phyloP scores from a whole-genome alignment of 2,888 invertebrate genomes.

The Drepanosiphum platanoidis region DNA sequence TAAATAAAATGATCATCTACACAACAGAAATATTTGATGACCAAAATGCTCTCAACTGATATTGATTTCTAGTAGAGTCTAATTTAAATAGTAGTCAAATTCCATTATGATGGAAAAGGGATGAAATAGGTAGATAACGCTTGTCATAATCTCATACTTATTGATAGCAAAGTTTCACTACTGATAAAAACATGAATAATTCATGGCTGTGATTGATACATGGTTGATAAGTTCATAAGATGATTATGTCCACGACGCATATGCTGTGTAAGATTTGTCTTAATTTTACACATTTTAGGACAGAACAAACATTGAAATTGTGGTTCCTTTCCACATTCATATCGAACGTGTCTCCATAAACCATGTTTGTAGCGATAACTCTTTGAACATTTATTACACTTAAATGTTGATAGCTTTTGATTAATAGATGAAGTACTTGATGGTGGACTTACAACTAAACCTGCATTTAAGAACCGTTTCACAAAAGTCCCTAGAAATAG shows the following conservation, averaged over 20 bases:
- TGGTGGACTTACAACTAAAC: constrained; percentile 39
- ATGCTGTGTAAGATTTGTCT: constrained; percentile 63
- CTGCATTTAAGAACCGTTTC: constrained; percentile 41
- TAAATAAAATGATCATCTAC: no score
- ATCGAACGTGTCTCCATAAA: constrained; percentile 65
- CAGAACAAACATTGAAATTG: constrained; percentile 63
- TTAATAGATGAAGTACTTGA: not conserved
- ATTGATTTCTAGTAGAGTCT: no score
- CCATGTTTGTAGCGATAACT: constrained; percentile 68
- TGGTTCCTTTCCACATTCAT: constrained; percentile 65
- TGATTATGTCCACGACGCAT: constrained; percentile 62
- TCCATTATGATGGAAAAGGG: no score
- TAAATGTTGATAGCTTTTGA: constrained; percentile 36
- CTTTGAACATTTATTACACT: constrained; percentile 66
- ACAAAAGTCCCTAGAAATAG: constrained; percentile 34
- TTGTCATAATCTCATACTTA: no score
- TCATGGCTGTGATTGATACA: constrained; percentile 31
- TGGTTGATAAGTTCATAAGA: constrained; percentile 42
- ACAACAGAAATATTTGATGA: no score
- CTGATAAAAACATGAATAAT: no score
- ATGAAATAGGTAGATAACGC: no score
- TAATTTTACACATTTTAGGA: constrained; percentile 63
- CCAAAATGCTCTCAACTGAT: no score
- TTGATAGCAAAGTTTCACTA: no score
- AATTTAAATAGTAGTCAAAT: no score